Evolutionary conservation across 2,113 vertebrate genomes (phyloP), one percentile per base, ranked within the genome.

Genomic region (Nesoenas mayeri): DNA sequence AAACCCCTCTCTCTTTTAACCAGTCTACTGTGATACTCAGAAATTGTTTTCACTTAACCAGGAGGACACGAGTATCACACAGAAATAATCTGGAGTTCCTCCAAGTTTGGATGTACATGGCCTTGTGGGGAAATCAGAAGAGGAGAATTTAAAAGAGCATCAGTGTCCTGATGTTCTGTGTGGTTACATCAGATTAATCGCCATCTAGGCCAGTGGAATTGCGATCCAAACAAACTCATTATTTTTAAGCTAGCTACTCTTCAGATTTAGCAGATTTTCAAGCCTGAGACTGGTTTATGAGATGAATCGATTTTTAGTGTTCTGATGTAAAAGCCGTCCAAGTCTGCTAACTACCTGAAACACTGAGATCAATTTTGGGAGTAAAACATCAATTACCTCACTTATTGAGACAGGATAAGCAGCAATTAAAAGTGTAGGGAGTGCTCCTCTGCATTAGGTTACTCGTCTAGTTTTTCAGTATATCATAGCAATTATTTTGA

Each of bases 321-420:
- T 94, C 28, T 74, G 67, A 93, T 64, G 72, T 87, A 88, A 81
- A 90, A 95, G 90, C 67, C 61, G 67, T 96, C 89, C 62, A 17
- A 75, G 70, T 18, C 84, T 93, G 89, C 89, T 91, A 97, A 90
- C 91, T 88, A 88, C 89, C 60, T 90, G 85, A 80, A 96, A 91
- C 79, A 62, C 40, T 0, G 8, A 70, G 81, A 96, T 95, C 94
- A 93, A 95, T 96, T 96, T 6, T 58, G 79, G 83, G 90, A 94
- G 85, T 88, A 85, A 94, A 96, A 91, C 85, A 91, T 97, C 91
- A 92, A 95, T 97, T 93, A 96, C 75, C 64, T 90, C 91, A 90
- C 91, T 95, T 95, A 89, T 58, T 14, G 85, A 95, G 91, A 93
- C 67, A 94, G 81, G 65, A 91, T 91, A 91, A 94, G 85, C 79